Percentiles rank a stretch among this genome's conserved stretches.
Evolutionary conservation across 2,888 invertebrate genomes (phyloP).

Genomic region (Imbricaverruca yamaguchii): DNA sequence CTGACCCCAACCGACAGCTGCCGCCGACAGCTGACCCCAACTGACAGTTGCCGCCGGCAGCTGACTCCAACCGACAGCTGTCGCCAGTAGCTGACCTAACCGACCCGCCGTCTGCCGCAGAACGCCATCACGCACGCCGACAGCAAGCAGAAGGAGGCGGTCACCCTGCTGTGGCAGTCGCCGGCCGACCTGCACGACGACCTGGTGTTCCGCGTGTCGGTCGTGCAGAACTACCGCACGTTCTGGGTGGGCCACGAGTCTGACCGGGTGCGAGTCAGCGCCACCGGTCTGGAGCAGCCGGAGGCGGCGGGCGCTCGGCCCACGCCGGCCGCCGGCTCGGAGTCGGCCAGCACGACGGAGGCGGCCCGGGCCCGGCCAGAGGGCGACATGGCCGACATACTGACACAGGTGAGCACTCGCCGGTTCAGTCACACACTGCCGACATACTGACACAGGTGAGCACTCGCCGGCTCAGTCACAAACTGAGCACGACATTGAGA

Average conservation of each 20-base stretch:
- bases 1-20: too few species aligned
- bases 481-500: not conserved
- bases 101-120: not conserved
- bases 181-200: constrained; percentile 29
- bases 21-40: too few species aligned
- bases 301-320: not conserved
- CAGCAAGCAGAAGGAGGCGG: constrained; percentile 23
- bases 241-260: constrained; percentile 31
- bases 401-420: not conserved
- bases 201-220: constrained; percentile 29
- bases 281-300: not conserved
- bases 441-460: not conserved
- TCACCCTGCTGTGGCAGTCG: constrained; percentile 27
- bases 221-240: constrained; percentile 30
- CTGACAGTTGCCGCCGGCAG: too few species aligned
- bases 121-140: constrained; percentile 27
- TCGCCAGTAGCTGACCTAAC: too few species aligned
- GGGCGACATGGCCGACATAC: not conserved
- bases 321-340: not conserved
- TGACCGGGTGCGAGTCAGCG: constrained; percentile 25
- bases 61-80: too few species aligned
- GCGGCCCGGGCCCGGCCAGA: too few species aligned
- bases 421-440: not conserved
- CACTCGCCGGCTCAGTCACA: not conserved
- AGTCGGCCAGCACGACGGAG: not conserved